Evolutionary conservation across 2,797 vertebrate species (phyloP).

Genomic region (Holocentrus rufus): DNA sequence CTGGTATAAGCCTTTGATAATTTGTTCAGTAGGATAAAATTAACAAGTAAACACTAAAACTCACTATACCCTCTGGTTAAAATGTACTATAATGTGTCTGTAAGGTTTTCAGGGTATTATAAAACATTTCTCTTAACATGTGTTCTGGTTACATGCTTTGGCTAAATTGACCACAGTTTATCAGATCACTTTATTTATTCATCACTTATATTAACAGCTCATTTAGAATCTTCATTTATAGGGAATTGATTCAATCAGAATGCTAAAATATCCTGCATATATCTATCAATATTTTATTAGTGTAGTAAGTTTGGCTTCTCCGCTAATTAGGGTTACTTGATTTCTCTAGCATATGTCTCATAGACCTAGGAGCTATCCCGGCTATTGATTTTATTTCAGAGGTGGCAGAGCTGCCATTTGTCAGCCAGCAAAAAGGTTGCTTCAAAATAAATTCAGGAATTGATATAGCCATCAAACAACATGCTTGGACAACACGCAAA

Average conservation of each 20-base stretch:
- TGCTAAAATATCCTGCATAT: too few relatives aligned
- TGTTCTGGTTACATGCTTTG: too few relatives aligned
- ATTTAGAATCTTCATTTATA: too few relatives aligned
- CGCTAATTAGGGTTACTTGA: constrained; percentile 32
- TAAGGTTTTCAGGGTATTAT: too few relatives aligned
- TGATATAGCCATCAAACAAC: constrained; percentile 56
- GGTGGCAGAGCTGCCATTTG: constrained; percentile 35
- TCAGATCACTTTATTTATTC: too few relatives aligned
- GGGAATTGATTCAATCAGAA: too few relatives aligned
- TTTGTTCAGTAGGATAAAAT: not conserved
- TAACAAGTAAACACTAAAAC: too few relatives aligned
- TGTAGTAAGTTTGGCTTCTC: not conserved
- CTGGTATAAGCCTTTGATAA: not conserved
- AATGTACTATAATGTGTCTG: too few relatives aligned
- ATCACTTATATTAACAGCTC: too few relatives aligned
- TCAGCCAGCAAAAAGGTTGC: constrained; percentile 50
- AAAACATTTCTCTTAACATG: too few relatives aligned
- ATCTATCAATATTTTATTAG: not conserved
- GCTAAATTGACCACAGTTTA: too few relatives aligned
- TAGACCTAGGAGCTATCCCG: constrained; percentile 38
- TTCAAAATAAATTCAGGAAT: constrained; percentile 54
- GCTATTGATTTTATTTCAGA: constrained; percentile 64
- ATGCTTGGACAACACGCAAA: constrained; percentile 39
- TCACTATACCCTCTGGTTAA: too few relatives aligned
- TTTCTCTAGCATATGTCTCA: constrained; percentile 22